phyloP scores from a whole-genome alignment of 2,797 vertebrate genomes.

The Nyctalus aviator region DNA sequence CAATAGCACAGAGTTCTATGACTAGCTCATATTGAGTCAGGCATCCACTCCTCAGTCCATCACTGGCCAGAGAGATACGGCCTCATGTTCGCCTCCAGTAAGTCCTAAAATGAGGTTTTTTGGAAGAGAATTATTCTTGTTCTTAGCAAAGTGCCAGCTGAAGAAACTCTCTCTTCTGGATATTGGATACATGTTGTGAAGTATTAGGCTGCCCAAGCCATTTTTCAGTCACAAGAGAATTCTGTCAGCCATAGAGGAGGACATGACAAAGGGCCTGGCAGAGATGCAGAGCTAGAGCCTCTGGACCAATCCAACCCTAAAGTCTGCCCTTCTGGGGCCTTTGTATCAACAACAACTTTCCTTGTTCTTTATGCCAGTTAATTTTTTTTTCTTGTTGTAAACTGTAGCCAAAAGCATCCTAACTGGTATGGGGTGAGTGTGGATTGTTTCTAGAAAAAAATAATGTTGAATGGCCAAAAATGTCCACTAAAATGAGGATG shows the following conservation, averaged over 20 bases:
- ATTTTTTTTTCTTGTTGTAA: neutral
- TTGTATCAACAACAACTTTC: neutral
- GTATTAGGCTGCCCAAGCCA: neutral
- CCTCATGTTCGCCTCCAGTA: neutral
- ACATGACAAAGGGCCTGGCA: neutral
- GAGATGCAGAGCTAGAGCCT: neutral
- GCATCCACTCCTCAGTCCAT: neutral
- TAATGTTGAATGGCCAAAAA: neutral
- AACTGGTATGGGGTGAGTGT: neutral
- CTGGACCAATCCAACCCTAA: neutral
- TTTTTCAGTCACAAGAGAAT: neutral
- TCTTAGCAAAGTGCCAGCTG: neutral
- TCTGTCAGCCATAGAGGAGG: neutral
- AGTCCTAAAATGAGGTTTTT: neutral
- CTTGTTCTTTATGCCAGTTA: neutral
- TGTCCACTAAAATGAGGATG: neutral
- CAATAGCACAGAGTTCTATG: neutral
- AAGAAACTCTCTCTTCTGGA: neutral
- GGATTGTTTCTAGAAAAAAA: neutral
- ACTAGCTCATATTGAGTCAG: neutral
- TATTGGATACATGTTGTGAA: neutral
- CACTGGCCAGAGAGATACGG: neutral
- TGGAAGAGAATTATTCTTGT: neutral
- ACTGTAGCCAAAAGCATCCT: neutral
- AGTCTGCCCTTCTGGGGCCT: neutral